Conservation (phyloP, 2,113 vertebrate species). For the Loxodonta africana region DNA sequence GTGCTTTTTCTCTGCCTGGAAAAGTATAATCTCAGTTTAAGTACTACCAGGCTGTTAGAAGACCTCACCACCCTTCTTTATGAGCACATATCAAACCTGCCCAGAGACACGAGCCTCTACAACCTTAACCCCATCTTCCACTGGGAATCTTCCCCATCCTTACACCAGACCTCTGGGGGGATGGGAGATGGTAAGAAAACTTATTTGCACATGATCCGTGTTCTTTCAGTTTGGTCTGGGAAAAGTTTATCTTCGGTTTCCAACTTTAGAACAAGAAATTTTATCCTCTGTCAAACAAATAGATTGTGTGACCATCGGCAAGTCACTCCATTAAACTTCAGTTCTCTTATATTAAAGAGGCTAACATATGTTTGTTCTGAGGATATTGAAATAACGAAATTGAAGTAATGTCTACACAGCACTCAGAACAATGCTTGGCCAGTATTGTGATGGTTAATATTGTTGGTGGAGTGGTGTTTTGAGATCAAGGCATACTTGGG, state of each 20-base stretch:
- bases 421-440: neutral
- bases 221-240: neutral
- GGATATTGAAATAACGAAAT: neutral
- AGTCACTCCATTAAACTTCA: neutral
- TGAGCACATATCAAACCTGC: neutral
- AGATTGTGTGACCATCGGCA: neutral
- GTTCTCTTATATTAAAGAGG: neutral
- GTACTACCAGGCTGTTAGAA: neutral
- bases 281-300: neutral
- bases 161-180: neutral
- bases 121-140: neutral
- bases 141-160: neutral
- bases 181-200: neutral
- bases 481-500: neutral
- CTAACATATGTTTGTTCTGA: neutral
- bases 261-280: constrained; percentile 10
- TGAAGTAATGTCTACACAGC: neutral
- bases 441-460: neutral
- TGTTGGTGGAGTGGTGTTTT: neutral
- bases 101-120: neutral
- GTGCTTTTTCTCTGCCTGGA: neutral
- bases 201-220: neutral
- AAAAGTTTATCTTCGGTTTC: neutral
- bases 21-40: neutral
- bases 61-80: neutral